Evolutionary conservation across 2,113 vertebrate genomes (phyloP).

Genomic region (Rhynchopsitta pachyrhyncha): DNA sequence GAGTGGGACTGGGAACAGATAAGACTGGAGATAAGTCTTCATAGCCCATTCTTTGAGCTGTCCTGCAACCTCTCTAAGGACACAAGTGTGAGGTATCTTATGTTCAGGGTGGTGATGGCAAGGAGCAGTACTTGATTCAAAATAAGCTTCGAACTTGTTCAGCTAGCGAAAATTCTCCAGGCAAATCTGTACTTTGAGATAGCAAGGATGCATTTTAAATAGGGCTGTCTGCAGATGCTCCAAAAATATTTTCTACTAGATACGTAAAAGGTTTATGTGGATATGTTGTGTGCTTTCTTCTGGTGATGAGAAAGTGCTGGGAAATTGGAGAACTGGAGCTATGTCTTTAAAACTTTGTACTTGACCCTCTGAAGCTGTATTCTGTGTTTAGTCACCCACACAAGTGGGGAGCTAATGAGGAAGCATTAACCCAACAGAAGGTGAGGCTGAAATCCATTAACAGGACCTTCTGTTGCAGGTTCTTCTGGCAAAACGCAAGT

Average conservation of each 20-base stretch:
- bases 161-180: neutral
- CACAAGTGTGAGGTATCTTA: neutral
- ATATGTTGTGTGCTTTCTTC: accelerated
- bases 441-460: neutral
- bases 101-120: neutral
- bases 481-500: slow-evolving; percentile 92
- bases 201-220: neutral
- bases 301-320: neutral
- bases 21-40: neutral
- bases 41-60: neutral
- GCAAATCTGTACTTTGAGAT: neutral
- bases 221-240: neutral
- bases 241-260: neutral
- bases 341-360: neutral
- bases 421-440: neutral
- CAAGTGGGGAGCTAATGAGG: neutral
- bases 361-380: neutral
- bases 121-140: neutral
- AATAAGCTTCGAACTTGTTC: neutral
- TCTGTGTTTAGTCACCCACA: neutral
- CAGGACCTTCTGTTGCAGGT: slow-evolving; percentile 80
- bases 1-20: neutral
- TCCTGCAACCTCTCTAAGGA: neutral
- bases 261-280: neutral
- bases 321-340: neutral